Evolutionary conservation across 2,797 vertebrate species (phyloP).

Genomic region (Australoheros facetus): DNA sequence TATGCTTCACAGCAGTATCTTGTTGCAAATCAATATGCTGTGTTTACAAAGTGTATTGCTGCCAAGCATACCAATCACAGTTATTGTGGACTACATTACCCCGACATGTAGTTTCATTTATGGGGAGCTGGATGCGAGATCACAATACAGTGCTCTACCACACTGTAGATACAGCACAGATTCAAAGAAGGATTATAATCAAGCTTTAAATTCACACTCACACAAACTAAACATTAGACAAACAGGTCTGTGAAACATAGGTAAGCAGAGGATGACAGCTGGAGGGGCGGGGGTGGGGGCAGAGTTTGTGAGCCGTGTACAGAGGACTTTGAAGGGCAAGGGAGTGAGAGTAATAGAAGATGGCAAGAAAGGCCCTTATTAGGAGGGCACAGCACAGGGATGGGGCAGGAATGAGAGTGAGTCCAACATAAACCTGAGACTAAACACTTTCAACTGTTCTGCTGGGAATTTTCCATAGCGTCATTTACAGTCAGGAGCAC

Average conservation of each 20-base stretch:
- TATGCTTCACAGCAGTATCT: background rate
- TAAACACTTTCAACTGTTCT: conserved; percentile 82
- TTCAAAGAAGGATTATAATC: background rate
- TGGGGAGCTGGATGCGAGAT: background rate
- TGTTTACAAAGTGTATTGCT: background rate
- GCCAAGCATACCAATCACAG: conserved; percentile 1
- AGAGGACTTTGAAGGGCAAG: conserved; percentile 70
- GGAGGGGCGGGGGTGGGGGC: background rate
- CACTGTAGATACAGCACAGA: background rate
- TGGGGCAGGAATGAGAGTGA: conserved; percentile 59
- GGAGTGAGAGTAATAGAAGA: conserved; percentile 72
- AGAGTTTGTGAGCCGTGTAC: conserved; percentile 22
- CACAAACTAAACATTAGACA: conserved; percentile 25
- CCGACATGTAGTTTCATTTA: background rate
- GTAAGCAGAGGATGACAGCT: conserved; percentile 40
- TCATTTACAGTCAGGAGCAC: conserved; percentile 82
- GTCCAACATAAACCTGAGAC: conserved; percentile 75
- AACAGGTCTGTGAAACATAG: conserved; percentile 39
- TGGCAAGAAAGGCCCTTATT: conserved; percentile 78
- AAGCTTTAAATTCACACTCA: conserved; percentile 9
- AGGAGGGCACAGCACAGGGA: conserved; percentile 74
- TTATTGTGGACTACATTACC: background rate
- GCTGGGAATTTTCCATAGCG: conserved; percentile 88
- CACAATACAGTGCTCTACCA: background rate
- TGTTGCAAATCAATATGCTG: background rate